Percentiles rank a stretch among this genome's conserved stretches.
Conservation (phyloP, 2,888 invertebrate species). For the Chydorus sphaericus region DNA sequence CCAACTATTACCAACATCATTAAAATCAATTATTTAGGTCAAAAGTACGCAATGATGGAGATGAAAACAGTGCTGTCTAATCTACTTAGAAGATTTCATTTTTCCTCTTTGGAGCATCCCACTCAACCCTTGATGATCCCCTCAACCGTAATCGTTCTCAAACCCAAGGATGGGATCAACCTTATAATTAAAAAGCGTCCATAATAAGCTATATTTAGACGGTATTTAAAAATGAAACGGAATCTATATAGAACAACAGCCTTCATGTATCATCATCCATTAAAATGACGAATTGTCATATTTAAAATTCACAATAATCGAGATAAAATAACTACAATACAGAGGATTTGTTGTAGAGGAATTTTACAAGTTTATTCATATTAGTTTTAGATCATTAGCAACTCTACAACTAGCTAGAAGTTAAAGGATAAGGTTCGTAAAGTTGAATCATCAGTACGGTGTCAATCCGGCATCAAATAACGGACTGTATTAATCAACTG, state of each 20-base stretch:
- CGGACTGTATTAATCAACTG: too few relatives aligned
- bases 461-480: too few relatives aligned
- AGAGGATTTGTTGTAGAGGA: too few relatives aligned
- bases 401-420: too few relatives aligned
- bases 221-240: background rate
- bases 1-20: background rate
- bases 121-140: background rate
- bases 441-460: too few relatives aligned
- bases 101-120: background rate
- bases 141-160: constrained; percentile 2
- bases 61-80: constrained; percentile 30
- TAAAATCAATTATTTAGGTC: constrained; percentile 15
- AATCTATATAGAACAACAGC: background rate
- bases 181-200: background rate
- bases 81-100: constrained; percentile 30
- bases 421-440: too few relatives aligned
- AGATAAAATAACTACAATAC: too few relatives aligned
- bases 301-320: too few relatives aligned
- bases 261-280: background rate
- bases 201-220: too few relatives aligned
- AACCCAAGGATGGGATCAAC: background rate
- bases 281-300: too few relatives aligned
- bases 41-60: constrained; percentile 29
- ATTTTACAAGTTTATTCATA: too few relatives aligned
- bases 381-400: too few relatives aligned